Base-by-base conservation (phyloP, 2,797 vertebrate species). In the Rhincodon typus region DNA sequence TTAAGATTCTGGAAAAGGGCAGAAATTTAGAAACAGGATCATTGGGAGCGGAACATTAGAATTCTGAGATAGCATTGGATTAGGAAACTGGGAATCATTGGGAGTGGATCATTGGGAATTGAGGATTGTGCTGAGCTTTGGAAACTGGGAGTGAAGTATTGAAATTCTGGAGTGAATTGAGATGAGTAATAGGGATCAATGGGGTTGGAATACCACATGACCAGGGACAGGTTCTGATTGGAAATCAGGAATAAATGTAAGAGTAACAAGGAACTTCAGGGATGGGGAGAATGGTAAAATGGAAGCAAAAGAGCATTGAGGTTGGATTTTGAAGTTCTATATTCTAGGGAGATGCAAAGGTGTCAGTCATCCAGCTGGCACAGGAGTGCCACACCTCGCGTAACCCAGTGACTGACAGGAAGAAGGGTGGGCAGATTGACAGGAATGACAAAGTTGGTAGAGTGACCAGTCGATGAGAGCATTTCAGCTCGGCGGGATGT, bases 301-400 rank as follows among this genome's bases (percentile, higher is more conserved):
- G n/a, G 2, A 15, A 6, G n/a, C 19, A 19, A 57, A 30, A 17
- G 12, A 50, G 17, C 34, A 25, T 50, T 23, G 46, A 17, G 19
- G 5, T 50, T 53, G 84, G 84, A 50, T 87, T 87, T 50, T 30
- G 27, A 30, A 74, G 25, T 42, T 27, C 46, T 25, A 25, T 7
- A 74, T 21, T 87, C 10, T 23, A 53, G 46, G 3, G 0, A 25
- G 27, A 62, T 10, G 46, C 34, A 4, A 1, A 23, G 23, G 53
- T 57, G 57, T 91, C 57, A 91, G 34, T 91, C 57, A 23, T 91
- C 88, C 88, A 91, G 15, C 57, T 91, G 88, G 88, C 57, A 91
- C 6, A 91, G 15, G 12, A 91, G 34, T 21, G 88, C 88, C 57
- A 91, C 34, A 0, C 88, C 88, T 19, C 88, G 17, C 4, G 62